Evolutionary conservation across 2,797 vertebrate species (phyloP).

Genomic region (Pseudocheirus occidentalis): DNA sequence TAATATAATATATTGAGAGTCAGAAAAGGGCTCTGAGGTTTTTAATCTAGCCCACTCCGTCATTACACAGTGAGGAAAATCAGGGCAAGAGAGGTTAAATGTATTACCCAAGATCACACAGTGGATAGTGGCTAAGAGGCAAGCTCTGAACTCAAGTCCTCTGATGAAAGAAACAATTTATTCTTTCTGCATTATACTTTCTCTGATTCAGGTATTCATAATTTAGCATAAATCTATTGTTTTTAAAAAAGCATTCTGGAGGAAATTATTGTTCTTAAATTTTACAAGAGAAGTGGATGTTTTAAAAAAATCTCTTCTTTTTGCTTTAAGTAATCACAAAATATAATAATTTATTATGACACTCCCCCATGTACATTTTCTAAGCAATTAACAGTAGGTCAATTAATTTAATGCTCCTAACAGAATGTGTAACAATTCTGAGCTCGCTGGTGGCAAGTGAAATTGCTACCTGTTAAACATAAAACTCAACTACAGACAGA

Average conservation of each 20-base stretch:
- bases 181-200: neutral
- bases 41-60: neutral
- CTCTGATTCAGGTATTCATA: neutral
- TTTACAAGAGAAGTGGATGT: neutral
- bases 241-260: neutral
- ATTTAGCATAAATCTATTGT: neutral
- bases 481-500: neutral
- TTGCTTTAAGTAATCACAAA: constrained; percentile 12
- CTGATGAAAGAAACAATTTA: neutral
- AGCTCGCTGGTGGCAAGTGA: neutral
- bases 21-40: neutral
- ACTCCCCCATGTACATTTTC: neutral
- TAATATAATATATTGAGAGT: neutral
- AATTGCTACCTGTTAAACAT: neutral
- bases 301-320: neutral
- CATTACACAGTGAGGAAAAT: neutral
- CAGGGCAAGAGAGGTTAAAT: neutral
- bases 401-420: constrained; percentile 22
- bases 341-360: neutral
- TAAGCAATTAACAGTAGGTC: neutral
- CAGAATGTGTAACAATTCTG: neutral
- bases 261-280: neutral
- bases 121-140: neutral
- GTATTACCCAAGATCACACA: neutral
- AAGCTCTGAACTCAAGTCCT: neutral